Evolutionary conservation across 2,113 vertebrate genomes (phyloP), one percentile per base, ranked within the genome.

Genomic region (Ifrita kowaldi): DNA sequence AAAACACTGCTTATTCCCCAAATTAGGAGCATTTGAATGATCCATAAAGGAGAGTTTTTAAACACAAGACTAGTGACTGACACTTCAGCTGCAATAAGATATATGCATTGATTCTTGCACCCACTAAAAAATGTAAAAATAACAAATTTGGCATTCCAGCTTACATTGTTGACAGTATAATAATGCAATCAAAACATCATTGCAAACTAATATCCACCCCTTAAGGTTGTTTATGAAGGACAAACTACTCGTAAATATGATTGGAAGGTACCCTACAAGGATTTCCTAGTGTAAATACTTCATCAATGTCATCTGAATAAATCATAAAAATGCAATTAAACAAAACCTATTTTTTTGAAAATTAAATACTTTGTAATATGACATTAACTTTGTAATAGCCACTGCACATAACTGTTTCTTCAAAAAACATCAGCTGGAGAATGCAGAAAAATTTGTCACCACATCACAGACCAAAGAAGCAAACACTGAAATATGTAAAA

Each of bases 261-360:
- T 47, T 89, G 42, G 68, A 80, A 49, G 26, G 74, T 87, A 84
- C 46, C 39, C 41, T 70, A 37, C 79, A 60, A 90, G 79, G 90
- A 94, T 71, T 76, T 73, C 28, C 20, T 73, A 46, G 93, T 85
- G n/a, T 35, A 87, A 90, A 60, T 65, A 57, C 14, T 92, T 74
- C 62, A 80, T 77, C 33, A 91, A 24, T 59, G 12, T 76, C 8
- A 84, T 88, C 75, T 76, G 70, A 93, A 89, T 82, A 94, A 93
- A 74, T 96, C 53, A 86, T 46, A 91, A 94, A 94, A 95, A 76
- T 69, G 23, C 23, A 87, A 93, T 77, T 73, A 82, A 56, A 63
- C 13, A 90, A 70, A 89, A 44, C 35, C 1, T 2, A 27, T 18
- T 3, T 90, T 78, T 90, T 47, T 39, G 0, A 2, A 64, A 83